Conservation (phyloP, 2,113 vertebrate species). For the Baryphthengus martii region DNA sequence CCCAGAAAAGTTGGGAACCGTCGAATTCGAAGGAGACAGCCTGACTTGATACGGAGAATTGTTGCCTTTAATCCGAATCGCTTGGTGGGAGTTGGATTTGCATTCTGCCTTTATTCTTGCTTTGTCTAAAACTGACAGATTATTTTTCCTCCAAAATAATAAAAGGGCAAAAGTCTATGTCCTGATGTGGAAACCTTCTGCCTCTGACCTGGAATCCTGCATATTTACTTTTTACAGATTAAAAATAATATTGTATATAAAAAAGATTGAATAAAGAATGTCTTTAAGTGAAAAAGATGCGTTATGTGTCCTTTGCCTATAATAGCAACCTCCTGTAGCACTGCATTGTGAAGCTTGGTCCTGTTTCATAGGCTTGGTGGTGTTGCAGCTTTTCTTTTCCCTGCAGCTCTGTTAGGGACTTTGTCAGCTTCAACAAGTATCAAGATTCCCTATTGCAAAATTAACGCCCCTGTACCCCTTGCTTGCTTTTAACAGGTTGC, state of each 20-base stretch:
- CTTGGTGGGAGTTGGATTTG: constrained; percentile 58
- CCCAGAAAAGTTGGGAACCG: not conserved
- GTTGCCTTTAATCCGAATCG: constrained; percentile 45
- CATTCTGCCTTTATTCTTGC: constrained; percentile 54
- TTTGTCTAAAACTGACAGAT: constrained; percentile 58
- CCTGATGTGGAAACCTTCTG: constrained; percentile 51
- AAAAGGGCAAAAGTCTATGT: constrained; percentile 51
- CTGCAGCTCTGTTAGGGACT: not conserved
- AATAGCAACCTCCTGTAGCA: not conserved
- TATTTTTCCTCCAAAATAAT: constrained; percentile 42
- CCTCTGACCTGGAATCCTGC: constrained; percentile 72
- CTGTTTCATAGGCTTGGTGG: not conserved
- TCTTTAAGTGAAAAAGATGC: constrained; percentile 71
- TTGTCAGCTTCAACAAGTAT: not conserved
- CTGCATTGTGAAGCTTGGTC: not conserved
- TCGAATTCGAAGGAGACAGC: not conserved
- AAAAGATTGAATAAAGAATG: constrained; percentile 79
- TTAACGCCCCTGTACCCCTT: not conserved
- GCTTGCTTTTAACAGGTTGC: not conserved
- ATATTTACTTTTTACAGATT: constrained; percentile 76
- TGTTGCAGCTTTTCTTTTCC: not conserved
- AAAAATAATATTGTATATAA: constrained; percentile 78
- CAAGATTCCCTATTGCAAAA: not conserved
- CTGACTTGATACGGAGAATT: not conserved
- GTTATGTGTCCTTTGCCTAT: not conserved